Conservation (phyloP, 2,797 vertebrate genomes). For the Sebastes trivittatus region DNA sequence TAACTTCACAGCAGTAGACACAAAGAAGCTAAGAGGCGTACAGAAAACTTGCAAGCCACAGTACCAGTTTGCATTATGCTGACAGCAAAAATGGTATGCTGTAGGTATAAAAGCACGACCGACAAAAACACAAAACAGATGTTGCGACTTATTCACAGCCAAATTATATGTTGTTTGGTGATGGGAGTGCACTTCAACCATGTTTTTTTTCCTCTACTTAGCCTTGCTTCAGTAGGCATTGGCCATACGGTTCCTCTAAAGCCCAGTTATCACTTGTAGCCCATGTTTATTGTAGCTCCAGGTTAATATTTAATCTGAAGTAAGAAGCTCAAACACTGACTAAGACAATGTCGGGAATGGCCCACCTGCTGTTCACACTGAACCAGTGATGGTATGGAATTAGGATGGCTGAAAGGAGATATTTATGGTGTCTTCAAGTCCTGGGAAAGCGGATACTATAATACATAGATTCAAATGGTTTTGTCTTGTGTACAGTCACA, state of each 20-base stretch:
- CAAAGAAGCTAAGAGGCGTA: not conserved
- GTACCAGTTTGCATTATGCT: not conserved
- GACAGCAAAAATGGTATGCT: not conserved
- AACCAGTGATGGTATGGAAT: not conserved
- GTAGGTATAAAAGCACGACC: not conserved
- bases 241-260: not conserved
- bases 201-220: not conserved
- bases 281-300: slow-evolving; percentile 5
- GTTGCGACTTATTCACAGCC: not conserved
- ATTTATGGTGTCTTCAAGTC: not conserved
- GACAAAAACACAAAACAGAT: slow-evolving; percentile 14
- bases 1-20: not conserved
- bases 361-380: not conserved
- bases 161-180: slow-evolving; percentile 3
- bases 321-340: slow-evolving; percentile 19
- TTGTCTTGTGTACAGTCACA: slow-evolving; percentile 6
- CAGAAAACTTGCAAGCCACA: not conserved
- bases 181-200: not conserved
- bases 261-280: slow-evolving; percentile 13
- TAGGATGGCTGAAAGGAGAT: not conserved
- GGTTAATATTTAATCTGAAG: slow-evolving; percentile 47
- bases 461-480: not conserved
- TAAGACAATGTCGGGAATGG: not conserved
- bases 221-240: not conserved
- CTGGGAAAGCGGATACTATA: not conserved